phyloP scores from a whole-genome alignment of 2,888 invertebrate species.

The Coelogynopora nodosa region DNA sequence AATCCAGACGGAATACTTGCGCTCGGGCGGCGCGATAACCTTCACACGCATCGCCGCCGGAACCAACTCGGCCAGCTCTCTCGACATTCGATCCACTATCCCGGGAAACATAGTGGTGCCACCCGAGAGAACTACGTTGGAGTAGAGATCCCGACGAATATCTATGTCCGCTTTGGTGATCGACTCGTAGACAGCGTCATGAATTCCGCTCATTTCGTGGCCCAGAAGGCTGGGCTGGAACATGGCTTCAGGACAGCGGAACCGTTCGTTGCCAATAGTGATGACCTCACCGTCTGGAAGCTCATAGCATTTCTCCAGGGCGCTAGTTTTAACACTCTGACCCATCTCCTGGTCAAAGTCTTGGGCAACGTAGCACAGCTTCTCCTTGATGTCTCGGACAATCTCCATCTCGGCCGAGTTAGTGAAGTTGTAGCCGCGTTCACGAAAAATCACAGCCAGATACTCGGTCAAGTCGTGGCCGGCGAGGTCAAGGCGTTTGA shows the following conservation, averaged over 20 bases:
- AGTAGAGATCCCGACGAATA: conserved; percentile 87
- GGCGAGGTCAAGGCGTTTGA: conserved; percentile 94
- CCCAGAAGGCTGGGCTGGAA: conserved; percentile 96
- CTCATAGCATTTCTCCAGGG: too few species aligned
- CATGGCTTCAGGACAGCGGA: conserved; percentile 91
- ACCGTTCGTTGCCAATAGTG: conserved; percentile 88
- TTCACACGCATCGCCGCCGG: conserved; percentile 96
- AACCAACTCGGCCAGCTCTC: conserved; percentile 85
- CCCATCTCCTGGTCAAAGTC: too few species aligned
- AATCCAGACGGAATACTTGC: conserved; percentile 98
- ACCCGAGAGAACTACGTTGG: conserved; percentile 94
- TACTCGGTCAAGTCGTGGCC: conserved; percentile 94
- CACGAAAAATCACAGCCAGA: conserved; percentile 79
- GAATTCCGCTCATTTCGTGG: conserved; percentile 94
- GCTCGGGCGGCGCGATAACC: conserved; percentile 96
- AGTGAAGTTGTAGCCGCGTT: conserved; percentile 91
- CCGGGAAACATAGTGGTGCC: conserved; percentile 96
- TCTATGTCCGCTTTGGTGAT: conserved; percentile 98
- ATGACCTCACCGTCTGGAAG: conserved; percentile 89
- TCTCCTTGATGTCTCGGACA: conserved; percentile 89
- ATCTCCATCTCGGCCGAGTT: conserved; percentile 97
- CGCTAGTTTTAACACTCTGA: too few species aligned
- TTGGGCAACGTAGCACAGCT: too few species aligned
- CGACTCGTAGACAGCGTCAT: conserved; percentile 88
- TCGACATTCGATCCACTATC: conserved; percentile 89